phyloP scores from a whole-genome alignment of 1,140 invertebrate genomes.

The Amyelois transitella region DNA sequence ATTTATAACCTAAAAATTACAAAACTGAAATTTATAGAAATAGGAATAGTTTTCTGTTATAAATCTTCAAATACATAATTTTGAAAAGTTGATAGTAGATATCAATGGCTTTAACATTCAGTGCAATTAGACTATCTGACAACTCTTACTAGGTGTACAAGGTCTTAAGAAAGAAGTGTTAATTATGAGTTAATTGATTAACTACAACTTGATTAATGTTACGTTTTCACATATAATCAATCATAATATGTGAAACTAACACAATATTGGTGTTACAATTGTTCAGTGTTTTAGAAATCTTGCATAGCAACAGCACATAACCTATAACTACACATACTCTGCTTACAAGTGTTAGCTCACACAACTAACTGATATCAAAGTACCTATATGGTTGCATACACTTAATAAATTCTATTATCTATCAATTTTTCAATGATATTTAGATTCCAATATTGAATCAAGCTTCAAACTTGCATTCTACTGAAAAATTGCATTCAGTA shows the following conservation, averaged over 20 bases:
- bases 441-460: background rate
- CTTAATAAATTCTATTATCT: background rate
- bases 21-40: constrained; percentile 25
- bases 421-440: constrained; percentile 4
- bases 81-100: background rate
- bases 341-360: too few relatives aligned
- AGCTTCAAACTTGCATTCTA: background rate
- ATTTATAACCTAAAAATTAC: constrained; percentile 56
- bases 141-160: constrained; percentile 32
- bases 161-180: constrained; percentile 16
- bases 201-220: background rate
- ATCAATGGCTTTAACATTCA: background rate
- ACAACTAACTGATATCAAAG: constrained; percentile 47
- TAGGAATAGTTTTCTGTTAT: background rate
- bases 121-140: constrained; percentile 12
- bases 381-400: constrained; percentile 21
- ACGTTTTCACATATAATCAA: background rate
- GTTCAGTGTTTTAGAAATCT: constrained; percentile 34
- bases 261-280: background rate
- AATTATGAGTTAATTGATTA: constrained; percentile 1
- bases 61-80: background rate
- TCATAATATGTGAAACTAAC: background rate
- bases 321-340: constrained; percentile 36
- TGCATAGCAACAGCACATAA: constrained; percentile 64
- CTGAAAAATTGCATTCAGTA: background rate